These are phyloP conservation scores for Sprattus sprattus DNA, from an alignment of 2,113 vertebrate species.

Conservation along the genomic window DNA sequence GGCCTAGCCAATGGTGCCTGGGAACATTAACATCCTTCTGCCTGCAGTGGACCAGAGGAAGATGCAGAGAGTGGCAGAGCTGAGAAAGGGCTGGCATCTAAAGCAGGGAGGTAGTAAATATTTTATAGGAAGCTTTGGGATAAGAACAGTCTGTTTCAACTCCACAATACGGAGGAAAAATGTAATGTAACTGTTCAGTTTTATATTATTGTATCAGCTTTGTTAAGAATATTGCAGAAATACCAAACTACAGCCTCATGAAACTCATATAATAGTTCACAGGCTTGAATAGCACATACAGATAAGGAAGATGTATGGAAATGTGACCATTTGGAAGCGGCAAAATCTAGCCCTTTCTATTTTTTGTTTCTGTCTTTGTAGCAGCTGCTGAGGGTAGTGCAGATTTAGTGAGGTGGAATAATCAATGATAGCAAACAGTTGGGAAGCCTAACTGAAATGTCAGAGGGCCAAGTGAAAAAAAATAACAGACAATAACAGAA, in stretches of 20 bases:
- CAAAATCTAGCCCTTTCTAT: background rate
- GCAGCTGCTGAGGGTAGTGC: slow-evolving; percentile 34
- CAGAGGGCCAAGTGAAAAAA: slow-evolving; percentile 14
- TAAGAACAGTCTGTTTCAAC: background rate
- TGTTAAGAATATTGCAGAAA: background rate
- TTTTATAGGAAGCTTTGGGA: background rate
- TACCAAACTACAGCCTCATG: background rate
- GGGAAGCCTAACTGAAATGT: slow-evolving; percentile 3
- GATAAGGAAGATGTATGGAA: background rate
- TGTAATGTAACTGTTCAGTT: background rate
- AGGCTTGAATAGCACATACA: background rate
- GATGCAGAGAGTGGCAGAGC: slow-evolving; percentile 11
- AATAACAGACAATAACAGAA: background rate
- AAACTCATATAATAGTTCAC: background rate
- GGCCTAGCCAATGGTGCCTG: slow-evolving; percentile 40
- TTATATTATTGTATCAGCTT: background rate
- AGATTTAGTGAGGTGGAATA: slow-evolving; percentile 27
- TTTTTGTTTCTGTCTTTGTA: background rate
- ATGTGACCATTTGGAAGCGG: background rate
- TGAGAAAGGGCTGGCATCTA: slow-evolving; percentile 46
- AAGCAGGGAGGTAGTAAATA: slow-evolving; percentile 44
- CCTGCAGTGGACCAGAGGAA: slow-evolving; percentile 45
- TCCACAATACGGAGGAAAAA: background rate
- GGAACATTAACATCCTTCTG: slow-evolving; percentile 55
- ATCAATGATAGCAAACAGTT: slow-evolving; percentile 12